A percentile compares a stretch with the other conserved stretches of the same genome.
These are phyloP conservation scores for Tarsius wallacei DNA, from an alignment of 2,797 vertebrate species.

Conservation along the genomic window DNA sequence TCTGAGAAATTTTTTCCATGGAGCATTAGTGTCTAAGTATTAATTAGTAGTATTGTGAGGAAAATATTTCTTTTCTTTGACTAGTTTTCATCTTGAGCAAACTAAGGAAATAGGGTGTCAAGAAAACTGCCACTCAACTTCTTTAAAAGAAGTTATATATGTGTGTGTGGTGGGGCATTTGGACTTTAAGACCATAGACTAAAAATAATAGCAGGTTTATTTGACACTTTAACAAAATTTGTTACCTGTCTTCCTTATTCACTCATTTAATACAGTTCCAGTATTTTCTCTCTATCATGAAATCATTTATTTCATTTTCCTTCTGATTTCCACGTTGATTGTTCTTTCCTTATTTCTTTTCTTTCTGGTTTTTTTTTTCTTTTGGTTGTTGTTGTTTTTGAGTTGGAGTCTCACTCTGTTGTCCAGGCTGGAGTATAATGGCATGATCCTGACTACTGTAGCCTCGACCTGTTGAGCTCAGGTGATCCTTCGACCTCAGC, in stretches of 20 bases:
- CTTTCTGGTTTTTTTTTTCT: too few species aligned
- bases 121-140: constrained; percentile 2
- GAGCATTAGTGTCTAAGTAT: constrained; percentile 29
- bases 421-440: too few species aligned
- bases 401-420: too few species aligned
- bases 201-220: constrained; percentile 66
- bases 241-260: constrained; percentile 27
- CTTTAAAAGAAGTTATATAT: not conserved
- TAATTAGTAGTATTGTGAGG: constrained; percentile 27
- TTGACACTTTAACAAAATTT: constrained; percentile 57
- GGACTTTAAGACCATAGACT: constrained; percentile 7
- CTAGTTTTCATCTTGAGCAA: constrained; percentile 67
- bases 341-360: constrained; percentile 59
- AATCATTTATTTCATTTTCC: constrained; percentile 59
- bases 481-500: too few species aligned
- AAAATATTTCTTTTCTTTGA: constrained; percentile 55
- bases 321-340: constrained; percentile 40
- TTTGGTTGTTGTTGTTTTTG: too few species aligned
- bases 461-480: too few species aligned
- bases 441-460: too few species aligned
- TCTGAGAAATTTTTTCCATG: constrained; percentile 45
- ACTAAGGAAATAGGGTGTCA: constrained; percentile 38
- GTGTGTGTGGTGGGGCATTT: not conserved
- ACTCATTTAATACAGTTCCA: constrained; percentile 43
- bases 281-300: constrained; percentile 56